Evolutionary conservation across 2,797 vertebrate species (phyloP), one percentile per base, ranked within the genome.

Genomic region (Cirrhinus molitorella): DNA sequence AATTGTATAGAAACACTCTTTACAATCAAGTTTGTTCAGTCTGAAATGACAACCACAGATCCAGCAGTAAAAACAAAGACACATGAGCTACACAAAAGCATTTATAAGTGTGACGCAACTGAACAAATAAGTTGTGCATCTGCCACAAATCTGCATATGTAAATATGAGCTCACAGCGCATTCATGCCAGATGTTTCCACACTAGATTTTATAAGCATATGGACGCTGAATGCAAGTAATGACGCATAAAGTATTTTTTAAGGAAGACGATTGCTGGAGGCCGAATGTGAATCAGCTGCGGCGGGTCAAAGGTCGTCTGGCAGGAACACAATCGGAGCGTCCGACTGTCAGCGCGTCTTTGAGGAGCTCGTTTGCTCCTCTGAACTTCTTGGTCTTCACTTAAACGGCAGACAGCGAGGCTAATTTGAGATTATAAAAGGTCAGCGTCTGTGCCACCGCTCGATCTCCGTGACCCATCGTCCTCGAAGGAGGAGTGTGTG

Each of bases 381-480:
- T 31, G 28, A 61, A 63, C n/a, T 57, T 51, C 28, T 10, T 23
- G 76, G 13, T 72, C 76, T 61, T 61, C 31, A 25, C 2, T 73
- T 65, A 37, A 79, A 53, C 19, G 3, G 25, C 45, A 66, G 28
- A 53, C 59, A 68, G 72, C 19, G 9, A 80, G 59, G 77, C 17
- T 75, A 80, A 74, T 73, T 80, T 21, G 12, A 43, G 31, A 74
- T 57, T 37, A 49, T 67, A 40, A 57, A 55, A 66, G 59, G 68
- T 80, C 77, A 57, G 14, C 2, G 19, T 61, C 47, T 8, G 16
- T 70, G 28, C 9, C 47, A 57, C 8, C 0, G 12, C 71, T 31
- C 25, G 17, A 34, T 49, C 71, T 53, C 28, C 2, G 19, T 47
- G 57, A 63, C 57, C 75, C 17, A 1, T 21, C 11, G 31, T 16